Evolutionary conservation across 2,113 vertebrate genomes (phyloP), one percentile per base, ranked within the genome.

Genomic region (Pungitius pungitius): DNA sequence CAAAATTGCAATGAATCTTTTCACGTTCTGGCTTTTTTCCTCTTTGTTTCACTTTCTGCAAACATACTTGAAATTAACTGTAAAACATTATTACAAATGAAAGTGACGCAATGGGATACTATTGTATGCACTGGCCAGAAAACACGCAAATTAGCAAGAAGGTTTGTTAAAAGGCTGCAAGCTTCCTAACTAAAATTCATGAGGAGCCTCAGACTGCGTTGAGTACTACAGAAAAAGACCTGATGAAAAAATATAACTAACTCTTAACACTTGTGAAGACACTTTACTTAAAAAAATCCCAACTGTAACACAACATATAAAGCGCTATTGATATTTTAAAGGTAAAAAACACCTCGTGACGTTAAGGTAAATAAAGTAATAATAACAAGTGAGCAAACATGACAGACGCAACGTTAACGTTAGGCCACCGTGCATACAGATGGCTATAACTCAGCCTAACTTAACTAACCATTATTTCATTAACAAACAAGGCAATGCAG

Each of bases 401-500:
- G 35, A 35, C 30, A 57, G 55, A 33, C 30, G 26, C 1, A 8
- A 55, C 52, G 52, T 55, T 26, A 30, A 55, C 33, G 24, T 15
- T 15, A 33, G 27, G 30, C 17, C 27, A 57, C 8, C 4, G 9
- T 0, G 17, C 15, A 30, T 26, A 24, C 17, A 2, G 1, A 49
- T 52, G 15, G 55, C 55, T 18, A 9, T 22, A 15, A 13, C 18
- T 61, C 5, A 17, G 7, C 6, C 11, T 8, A 18, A 10, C 30
- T 1, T 8, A 60, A 45, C 12, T 0, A 4, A 30, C n/a, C 17
- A 14, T 40, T 22, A 0, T 54, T 15, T 15, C 30, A 63, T 12
- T 35, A 45, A 47, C 1, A 10, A 13, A 51, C 3, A 35, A 0
- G 8, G 2, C 1, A 22, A 11, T n/a, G 8, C 3, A 0, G 20